Evolutionary conservation across 2,113 vertebrate species (phyloP).

Genomic region (Ochotona princeps): DNA sequence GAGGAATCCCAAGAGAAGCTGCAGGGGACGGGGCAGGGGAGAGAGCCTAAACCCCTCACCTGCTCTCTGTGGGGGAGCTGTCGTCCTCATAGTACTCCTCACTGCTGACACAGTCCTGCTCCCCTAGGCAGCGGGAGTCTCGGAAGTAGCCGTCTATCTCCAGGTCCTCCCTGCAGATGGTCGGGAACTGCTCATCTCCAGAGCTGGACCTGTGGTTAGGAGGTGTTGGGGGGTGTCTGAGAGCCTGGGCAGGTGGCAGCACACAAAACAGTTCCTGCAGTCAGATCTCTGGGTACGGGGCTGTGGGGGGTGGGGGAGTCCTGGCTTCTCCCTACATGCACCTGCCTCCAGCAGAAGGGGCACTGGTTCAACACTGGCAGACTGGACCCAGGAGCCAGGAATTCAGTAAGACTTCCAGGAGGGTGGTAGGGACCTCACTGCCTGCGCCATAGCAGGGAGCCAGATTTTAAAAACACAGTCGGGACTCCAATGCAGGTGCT

Average conservation of each 20-base stretch:
- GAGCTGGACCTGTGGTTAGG: constrained; percentile 89
- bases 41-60: constrained; percentile 81
- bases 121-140: constrained; percentile 90
- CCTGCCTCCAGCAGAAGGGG: neutral
- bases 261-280: neutral
- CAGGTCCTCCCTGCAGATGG: constrained; percentile 93
- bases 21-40: neutral
- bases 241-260: neutral
- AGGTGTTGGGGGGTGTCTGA: neutral
- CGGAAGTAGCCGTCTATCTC: constrained; percentile 87
- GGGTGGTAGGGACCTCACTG: too few relatives aligned
- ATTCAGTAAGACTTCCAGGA: too few relatives aligned
- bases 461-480: too few relatives aligned
- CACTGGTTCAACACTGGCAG: neutral
- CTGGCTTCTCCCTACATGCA: neutral
- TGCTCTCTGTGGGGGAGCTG: constrained; percentile 92
- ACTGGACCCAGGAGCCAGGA: too few relatives aligned
- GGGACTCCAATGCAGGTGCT: too few relatives aligned
- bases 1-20: neutral
- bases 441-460: too few relatives aligned
- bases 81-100: constrained; percentile 96
- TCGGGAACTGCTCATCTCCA: constrained; percentile 91
- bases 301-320: accelerated
- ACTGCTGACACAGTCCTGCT: constrained; percentile 95
- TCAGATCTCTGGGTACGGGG: accelerated